Conservation (phyloP, 2,888 invertebrate species). For the Nezara viridula region DNA sequence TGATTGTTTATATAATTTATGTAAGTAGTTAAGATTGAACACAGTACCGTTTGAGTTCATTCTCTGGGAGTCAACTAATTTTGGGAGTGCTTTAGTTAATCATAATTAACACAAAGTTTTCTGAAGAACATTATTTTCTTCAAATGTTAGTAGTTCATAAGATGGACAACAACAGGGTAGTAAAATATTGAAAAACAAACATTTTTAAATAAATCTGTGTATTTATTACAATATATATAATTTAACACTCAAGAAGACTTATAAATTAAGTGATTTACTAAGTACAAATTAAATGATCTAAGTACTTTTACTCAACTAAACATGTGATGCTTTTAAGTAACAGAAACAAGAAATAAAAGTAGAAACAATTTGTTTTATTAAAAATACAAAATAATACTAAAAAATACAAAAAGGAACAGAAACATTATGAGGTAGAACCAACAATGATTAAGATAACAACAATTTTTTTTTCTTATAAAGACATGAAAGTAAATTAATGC, state of each 20-base stretch:
- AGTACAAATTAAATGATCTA: constrained; percentile 43
- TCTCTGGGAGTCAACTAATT: too few species aligned
- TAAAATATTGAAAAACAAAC: not conserved
- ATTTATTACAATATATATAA: constrained; percentile 42
- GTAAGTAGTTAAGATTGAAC: too few species aligned
- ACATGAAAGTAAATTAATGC: not conserved
- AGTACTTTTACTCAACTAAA: constrained; percentile 28
- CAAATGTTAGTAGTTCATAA: not conserved
- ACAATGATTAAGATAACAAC: not conserved
- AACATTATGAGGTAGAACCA: constrained; percentile 37
- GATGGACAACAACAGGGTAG: not conserved
- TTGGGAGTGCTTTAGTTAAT: too few species aligned
- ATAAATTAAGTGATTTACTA: constrained; percentile 15
- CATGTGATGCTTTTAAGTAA: constrained; percentile 25
- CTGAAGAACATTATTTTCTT: not conserved
- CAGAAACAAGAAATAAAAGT: constrained; percentile 23
- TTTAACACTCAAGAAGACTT: constrained; percentile 1
- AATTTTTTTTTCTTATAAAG: not conserved
- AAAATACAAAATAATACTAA: constrained; percentile 46
- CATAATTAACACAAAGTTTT: too few species aligned
- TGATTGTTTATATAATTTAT: too few species aligned
- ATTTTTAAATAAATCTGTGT: not conserved
- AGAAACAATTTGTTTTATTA: constrained; percentile 12
- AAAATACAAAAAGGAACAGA: constrained; percentile 29
- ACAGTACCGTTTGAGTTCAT: too few species aligned